Evolutionary conservation across 2,113 vertebrate species (phyloP).

Genomic region (Rhombomys opimus): DNA sequence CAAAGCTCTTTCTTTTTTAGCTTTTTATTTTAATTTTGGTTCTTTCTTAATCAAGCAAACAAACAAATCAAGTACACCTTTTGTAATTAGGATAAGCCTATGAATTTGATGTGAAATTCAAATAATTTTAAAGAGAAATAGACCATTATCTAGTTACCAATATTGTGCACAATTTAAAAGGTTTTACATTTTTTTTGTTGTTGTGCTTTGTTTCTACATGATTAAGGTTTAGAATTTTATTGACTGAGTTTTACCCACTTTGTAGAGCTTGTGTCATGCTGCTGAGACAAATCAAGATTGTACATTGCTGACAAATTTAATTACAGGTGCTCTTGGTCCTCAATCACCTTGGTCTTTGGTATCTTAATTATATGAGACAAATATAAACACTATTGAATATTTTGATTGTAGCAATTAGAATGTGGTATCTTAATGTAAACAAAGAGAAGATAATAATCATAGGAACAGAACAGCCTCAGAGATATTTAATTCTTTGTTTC

Average conservation of each 20-base stretch:
- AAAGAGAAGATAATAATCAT: not conserved
- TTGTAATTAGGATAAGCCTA: not conserved
- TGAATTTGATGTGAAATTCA: not conserved
- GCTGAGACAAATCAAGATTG: not conserved
- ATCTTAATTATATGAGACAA: not conserved
- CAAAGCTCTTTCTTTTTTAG: not conserved
- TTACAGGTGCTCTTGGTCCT: not conserved
- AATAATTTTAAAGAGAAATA: not conserved
- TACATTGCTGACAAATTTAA: not conserved
- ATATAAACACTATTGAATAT: not conserved
- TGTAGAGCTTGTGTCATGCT: not conserved
- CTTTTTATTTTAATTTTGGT: too few relatives aligned
- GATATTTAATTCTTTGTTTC: not conserved
- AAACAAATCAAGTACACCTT: not conserved
- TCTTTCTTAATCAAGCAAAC: not conserved
- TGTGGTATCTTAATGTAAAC: not conserved
- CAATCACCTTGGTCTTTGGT: not conserved
- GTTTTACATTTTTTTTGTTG: too few relatives aligned
- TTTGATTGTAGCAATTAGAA: constrained; percentile 11
- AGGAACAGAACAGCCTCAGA: not conserved
- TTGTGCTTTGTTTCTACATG: not conserved
- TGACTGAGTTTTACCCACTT: not conserved
- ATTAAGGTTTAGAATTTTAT: not conserved
- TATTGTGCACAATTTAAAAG: not conserved
- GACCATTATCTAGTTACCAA: not conserved